Evolutionary conservation across 2,797 vertebrate species (phyloP), one percentile per base, ranked within the genome.

Genomic region (Acanthis flammea): DNA sequence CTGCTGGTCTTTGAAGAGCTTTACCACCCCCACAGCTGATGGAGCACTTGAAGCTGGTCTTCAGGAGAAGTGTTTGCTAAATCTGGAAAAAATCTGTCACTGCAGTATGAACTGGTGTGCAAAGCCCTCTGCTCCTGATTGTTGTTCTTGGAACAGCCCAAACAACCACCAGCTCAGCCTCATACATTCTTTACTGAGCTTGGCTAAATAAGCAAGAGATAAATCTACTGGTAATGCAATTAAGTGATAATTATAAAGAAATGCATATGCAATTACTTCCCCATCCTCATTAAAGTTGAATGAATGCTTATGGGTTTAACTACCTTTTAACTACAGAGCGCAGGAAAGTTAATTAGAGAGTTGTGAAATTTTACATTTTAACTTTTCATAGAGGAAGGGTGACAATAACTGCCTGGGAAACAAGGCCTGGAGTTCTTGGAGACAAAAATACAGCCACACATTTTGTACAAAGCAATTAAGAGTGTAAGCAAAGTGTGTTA

Each of bases 241-340:
- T 96, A 97, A 97, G 80, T 92, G 90, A 94, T 96, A 95, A 95
- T 95, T 95, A 94, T 92, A 86, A 91, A 95, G 91, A 85, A 96
- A 96, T 95, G 92, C 88, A 82, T 95, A 97, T 84, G 94, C 95
- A 96, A 97, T 97, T 96, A 92, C 89, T 86, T 93, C 82, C 50
- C 78, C 50, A 58, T 91, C 48, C 82, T 96, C 92, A 96, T 97
- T 96, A 96, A 93, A 95, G 87, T 67, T 95, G 93, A 94, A 97
- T 94, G 87, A 95, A 92, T 93, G 92, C 94, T 97, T 86, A 70
- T 17, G 33, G 91, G 55, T 92, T 95, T 96, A 97, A 93, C 91
- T 96, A 95, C 90, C 63, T 96, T 95, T 96, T 97, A 97, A 96
- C 88, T 91, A 95, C 88, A 87, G 79, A 93, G 91, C 4, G 4